These are phyloP conservation scores for Amia ocellicauda DNA, from an alignment of 2,113 vertebrate genomes.

Conservation along the genomic window DNA sequence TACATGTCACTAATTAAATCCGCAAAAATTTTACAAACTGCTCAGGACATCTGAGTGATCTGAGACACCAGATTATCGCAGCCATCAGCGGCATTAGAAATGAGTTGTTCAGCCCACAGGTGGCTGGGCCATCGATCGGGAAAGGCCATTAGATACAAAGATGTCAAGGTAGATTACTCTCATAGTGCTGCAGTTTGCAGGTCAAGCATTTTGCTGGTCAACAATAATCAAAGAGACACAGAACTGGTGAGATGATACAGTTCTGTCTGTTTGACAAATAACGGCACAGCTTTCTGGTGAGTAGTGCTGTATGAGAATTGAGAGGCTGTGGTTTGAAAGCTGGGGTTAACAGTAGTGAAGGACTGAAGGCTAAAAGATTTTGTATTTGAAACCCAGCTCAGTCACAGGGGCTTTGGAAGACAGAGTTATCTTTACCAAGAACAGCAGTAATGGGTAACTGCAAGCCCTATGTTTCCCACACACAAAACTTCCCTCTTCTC, in stretches of 20 bases:
- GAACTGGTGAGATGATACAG: slow-evolving; percentile 32
- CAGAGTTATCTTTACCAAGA: slow-evolving; percentile 24
- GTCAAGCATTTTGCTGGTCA: slow-evolving; percentile 51
- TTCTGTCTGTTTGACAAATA: slow-evolving; percentile 40
- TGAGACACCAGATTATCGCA: slow-evolving; percentile 28
- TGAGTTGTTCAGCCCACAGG: slow-evolving; percentile 38
- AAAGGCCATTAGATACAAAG: slow-evolving; percentile 49
- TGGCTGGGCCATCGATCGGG: slow-evolving; percentile 42
- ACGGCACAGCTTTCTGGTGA: slow-evolving; percentile 14
- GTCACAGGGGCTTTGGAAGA: slow-evolving; percentile 27
- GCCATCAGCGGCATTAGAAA: slow-evolving; percentile 28
- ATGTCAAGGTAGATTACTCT: slow-evolving; percentile 51
- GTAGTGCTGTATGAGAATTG: slow-evolving; percentile 29
- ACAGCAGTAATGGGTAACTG: slow-evolving; percentile 14
- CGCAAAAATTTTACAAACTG: slow-evolving; percentile 14
- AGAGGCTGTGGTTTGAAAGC: slow-evolving; percentile 23
- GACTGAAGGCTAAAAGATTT: slow-evolving; percentile 41
- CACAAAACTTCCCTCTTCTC: neutral
- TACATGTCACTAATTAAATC: slow-evolving; percentile 42
- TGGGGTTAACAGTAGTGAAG: slow-evolving; percentile 34
- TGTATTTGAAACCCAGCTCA: slow-evolving; percentile 34
- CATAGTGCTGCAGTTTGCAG: slow-evolving; percentile 47
- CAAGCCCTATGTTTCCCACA: slow-evolving; percentile 6
- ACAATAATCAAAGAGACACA: slow-evolving; percentile 49
- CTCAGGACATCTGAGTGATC: slow-evolving; percentile 1